These are phyloP conservation scores for Polydrusus pterygomalis DNA, from an alignment of 2,888 invertebrate species.

Conservation along the genomic window DNA sequence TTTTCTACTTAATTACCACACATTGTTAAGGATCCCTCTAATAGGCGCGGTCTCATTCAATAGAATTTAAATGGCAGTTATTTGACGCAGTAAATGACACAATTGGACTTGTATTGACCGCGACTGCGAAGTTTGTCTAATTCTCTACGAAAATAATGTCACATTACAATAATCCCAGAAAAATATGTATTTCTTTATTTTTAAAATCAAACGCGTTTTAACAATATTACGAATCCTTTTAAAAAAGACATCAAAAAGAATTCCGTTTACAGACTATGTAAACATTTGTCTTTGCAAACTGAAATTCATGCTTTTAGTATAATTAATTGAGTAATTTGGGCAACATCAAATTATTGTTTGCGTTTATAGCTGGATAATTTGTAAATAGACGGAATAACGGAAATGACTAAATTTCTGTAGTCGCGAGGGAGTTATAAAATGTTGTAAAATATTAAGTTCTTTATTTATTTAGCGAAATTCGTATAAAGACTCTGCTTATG, in stretches of 20 bases:
- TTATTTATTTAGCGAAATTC: neutral
- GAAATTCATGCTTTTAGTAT: slow-evolving; percentile 19
- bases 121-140: too few relatives aligned
- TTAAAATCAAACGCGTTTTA: neutral
- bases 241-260: slow-evolving; percentile 5
- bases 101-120: too few relatives aligned
- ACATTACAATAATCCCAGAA: too few relatives aligned
- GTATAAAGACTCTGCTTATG: too few relatives aligned
- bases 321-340: slow-evolving; percentile 42
- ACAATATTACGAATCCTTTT: neutral
- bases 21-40: too few relatives aligned
- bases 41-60: too few relatives aligned
- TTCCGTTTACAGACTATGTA: slow-evolving; percentile 2
- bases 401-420: neutral
- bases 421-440: too few relatives aligned
- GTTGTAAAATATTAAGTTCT: neutral
- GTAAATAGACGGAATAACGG: neutral
- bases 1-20: too few relatives aligned
- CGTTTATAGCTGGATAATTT: slow-evolving; percentile 22
- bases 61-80: too few relatives aligned
- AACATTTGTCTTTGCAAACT: slow-evolving; percentile 15
- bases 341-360: slow-evolving; percentile 35
- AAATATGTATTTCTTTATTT: neutral
- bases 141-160: too few relatives aligned
- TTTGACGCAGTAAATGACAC: too few relatives aligned